phyloP scores from a whole-genome alignment of 2,888 invertebrate species.

The Thera britannica region DNA sequence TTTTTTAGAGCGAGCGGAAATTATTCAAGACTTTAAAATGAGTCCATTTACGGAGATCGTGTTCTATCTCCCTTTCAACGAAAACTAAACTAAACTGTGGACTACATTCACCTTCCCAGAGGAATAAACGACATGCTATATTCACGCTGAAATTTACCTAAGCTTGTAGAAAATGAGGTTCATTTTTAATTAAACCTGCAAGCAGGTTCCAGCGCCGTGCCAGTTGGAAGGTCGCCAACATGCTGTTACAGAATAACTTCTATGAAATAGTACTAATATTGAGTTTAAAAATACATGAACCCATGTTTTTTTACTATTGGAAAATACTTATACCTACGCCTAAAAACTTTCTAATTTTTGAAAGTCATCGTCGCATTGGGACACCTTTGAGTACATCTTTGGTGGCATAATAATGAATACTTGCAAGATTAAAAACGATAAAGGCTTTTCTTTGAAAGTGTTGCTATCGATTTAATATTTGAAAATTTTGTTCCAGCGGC shows the following conservation, averaged over 20 bases:
- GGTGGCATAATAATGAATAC: no score
- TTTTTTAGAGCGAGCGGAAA: background rate
- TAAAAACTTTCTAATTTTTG: no score
- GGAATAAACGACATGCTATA: constrained; percentile 8
- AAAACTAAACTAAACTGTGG: constrained; percentile 4
- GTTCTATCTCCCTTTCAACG: background rate
- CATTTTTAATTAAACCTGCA: constrained; percentile 24
- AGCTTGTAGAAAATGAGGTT: constrained; percentile 12
- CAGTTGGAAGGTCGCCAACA: constrained; percentile 39
- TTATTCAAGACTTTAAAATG: constrained; percentile 3
- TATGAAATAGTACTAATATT: constrained; percentile 18
- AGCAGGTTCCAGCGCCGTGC: constrained; percentile 19
- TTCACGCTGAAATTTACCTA: constrained; percentile 18
- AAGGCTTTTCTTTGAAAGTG: no score
- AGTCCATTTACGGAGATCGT: constrained; percentile 15
- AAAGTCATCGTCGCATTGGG: no score
- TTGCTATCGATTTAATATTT: background rate
- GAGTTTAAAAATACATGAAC: background rate
- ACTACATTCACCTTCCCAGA: constrained; percentile 4
- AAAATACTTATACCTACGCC: no score
- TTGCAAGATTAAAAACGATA: no score
- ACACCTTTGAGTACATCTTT: no score
- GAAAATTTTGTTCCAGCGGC: constrained; percentile 80
- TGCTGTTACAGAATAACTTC: constrained; percentile 27
- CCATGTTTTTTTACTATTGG: no score